Conservation (phyloP, 2,113 vertebrate species). For the Microtus ochrogaster region DNA sequence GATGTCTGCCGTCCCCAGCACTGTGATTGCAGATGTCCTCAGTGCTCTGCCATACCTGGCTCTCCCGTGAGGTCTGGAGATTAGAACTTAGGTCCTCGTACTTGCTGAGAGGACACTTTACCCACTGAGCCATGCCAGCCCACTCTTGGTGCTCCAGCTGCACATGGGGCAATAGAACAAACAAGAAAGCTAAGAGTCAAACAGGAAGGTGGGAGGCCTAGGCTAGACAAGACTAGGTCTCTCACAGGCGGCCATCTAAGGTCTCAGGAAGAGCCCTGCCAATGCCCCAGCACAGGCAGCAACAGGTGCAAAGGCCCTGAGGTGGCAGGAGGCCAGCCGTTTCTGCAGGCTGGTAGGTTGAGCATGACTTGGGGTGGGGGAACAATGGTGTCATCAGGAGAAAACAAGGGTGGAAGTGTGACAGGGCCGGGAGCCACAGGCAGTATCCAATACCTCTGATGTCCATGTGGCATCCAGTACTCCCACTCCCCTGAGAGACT, state of each 20-base stretch:
- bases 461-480: neutral
- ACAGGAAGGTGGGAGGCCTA: too few species aligned
- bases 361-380: neutral
- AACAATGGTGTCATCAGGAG: neutral
- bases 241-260: neutral
- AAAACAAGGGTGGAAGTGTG: neutral
- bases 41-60: neutral
- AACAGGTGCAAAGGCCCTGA: neutral
- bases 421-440: neutral
- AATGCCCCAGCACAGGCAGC: neutral
- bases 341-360: neutral
- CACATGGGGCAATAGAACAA: neutral
- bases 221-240: neutral
- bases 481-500: neutral
- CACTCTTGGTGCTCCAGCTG: accelerated
- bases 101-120: neutral
- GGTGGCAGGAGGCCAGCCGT: neutral
- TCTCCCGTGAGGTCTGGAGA: neutral
- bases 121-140: neutral
- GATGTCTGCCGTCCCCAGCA: neutral
- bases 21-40: neutral
- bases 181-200: neutral
- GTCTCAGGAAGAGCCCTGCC: neutral
- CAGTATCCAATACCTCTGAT: accelerated
- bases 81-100: neutral